phyloP scores from a whole-genome alignment of 2,888 invertebrate species.

The Plusia festucae region DNA sequence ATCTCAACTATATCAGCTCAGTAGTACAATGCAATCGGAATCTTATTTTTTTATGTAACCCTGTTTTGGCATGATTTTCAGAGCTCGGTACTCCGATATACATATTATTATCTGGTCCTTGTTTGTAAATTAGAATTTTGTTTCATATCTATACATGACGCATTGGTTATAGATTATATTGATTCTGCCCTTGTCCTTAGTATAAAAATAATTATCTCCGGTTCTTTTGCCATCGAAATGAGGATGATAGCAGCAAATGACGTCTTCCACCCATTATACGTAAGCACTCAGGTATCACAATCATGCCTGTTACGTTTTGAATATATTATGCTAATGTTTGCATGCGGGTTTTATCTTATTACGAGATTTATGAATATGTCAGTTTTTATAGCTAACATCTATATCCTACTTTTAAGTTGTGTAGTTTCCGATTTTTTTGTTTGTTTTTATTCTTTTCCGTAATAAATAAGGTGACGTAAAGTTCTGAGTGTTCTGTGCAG shows the following conservation, averaged over 20 bases:
- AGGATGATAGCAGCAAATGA: neutral
- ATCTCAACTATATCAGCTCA: too few species aligned
- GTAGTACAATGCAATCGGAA: too few species aligned
- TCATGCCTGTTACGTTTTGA: neutral
- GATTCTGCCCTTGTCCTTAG: neutral
- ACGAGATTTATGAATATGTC: constrained; percentile 19
- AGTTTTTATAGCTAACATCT: constrained; percentile 12
- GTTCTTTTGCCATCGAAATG: neutral
- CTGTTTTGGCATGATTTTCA: too few species aligned
- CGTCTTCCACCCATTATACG: constrained; percentile 1
- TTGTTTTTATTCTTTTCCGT: constrained; percentile 1
- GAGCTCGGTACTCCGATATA: too few species aligned
- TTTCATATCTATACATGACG: neutral
- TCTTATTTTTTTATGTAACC: too few species aligned
- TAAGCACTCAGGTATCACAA: constrained; percentile 4
- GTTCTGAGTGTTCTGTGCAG: neutral
- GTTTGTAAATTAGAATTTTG: neutral
- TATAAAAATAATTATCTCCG: neutral
- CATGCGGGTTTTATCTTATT: constrained; percentile 42
- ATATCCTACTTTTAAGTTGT: constrained; percentile 11
- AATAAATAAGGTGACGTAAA: neutral
- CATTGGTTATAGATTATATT: neutral
- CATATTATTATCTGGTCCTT: too few species aligned
- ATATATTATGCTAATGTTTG: constrained; percentile 24
- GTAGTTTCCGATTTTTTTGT: constrained; percentile 14